Conservation (phyloP, 1,140 invertebrate genomes). For the Drosophila kepulauana region DNA sequence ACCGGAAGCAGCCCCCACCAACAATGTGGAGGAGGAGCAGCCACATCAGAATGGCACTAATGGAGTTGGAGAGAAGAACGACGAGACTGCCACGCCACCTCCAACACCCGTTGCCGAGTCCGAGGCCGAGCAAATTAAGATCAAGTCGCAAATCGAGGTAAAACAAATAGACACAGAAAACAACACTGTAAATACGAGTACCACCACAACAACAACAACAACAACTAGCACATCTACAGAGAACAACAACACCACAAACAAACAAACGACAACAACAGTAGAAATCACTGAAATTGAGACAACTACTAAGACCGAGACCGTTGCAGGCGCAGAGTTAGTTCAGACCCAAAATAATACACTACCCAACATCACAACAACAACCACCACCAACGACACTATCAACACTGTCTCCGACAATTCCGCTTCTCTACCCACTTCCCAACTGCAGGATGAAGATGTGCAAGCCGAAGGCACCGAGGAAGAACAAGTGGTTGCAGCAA, state of each 20-base stretch:
- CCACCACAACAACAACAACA: constrained; percentile 58
- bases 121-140: constrained; percentile 72
- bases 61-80: constrained; percentile 52
- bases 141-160: constrained; percentile 84
- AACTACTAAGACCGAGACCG: constrained; percentile 53
- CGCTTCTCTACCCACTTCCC: constrained; percentile 51
- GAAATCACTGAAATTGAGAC: constrained; percentile 41
- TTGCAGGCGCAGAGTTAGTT: constrained; percentile 80
- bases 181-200: constrained; percentile 75
- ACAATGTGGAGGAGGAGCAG: constrained; percentile 59
- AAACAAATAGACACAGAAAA: constrained; percentile 66
- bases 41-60: constrained; percentile 78
- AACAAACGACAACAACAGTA: constrained; percentile 16
- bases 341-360: constrained; percentile 72
- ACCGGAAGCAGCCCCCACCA: constrained; percentile 48
- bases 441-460: constrained; percentile 51
- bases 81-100: constrained; percentile 62
- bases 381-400: constrained; percentile 37
- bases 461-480: constrained; percentile 50
- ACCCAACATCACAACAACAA: constrained; percentile 51
- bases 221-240: constrained; percentile 22
- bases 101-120: constrained; percentile 70
- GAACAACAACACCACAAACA: constrained; percentile 38
- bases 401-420: constrained; percentile 38
- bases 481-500: constrained; percentile 74